Evolutionary conservation across 2,888 invertebrate genomes (phyloP).

Genomic region (Polymixis flavicincta): DNA sequence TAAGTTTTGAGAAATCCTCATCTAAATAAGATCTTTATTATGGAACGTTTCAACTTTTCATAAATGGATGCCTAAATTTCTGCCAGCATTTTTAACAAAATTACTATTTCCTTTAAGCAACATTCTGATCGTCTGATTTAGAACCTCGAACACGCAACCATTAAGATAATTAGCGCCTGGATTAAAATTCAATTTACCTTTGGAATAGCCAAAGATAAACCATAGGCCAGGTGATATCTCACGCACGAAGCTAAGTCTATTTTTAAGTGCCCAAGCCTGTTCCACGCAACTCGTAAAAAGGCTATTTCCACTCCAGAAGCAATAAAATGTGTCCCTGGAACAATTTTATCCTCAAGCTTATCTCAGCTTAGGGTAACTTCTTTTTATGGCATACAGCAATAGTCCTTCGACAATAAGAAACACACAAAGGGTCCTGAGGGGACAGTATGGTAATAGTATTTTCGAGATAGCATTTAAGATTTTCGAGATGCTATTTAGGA

Average conservation of each 20-base stretch:
- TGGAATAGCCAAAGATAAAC: conserved; percentile 26
- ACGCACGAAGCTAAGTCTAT: conserved; percentile 65
- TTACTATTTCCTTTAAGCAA: background rate
- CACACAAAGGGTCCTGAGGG: conserved; percentile 68
- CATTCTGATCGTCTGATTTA: background rate
- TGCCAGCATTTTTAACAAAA: background rate
- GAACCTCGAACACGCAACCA: background rate
- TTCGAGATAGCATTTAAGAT: conserved; percentile 56
- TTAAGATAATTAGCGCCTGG: conserved; percentile 13
- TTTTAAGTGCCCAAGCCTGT: conserved; percentile 69
- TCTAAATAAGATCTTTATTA: background rate
- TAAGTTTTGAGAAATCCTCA: background rate
- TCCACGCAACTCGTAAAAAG: conserved; percentile 76
- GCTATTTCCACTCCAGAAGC: conserved; percentile 75
- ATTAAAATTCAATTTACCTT: conserved; percentile 38
- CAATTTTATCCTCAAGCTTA: conserved; percentile 72
- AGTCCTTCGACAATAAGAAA: conserved; percentile 73
- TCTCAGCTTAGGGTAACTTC: conserved; percentile 72
- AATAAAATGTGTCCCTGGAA: conserved; percentile 77
- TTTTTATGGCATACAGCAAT: conserved; percentile 69
- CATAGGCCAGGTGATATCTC: conserved; percentile 30
- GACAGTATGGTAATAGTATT: conserved; percentile 68
- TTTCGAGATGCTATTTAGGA: background rate
- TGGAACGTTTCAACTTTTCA: background rate
- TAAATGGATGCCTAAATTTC: background rate